Base-by-base conservation (phyloP, 2,797 vertebrate species). In the Podarcis lilfordi region DNA sequence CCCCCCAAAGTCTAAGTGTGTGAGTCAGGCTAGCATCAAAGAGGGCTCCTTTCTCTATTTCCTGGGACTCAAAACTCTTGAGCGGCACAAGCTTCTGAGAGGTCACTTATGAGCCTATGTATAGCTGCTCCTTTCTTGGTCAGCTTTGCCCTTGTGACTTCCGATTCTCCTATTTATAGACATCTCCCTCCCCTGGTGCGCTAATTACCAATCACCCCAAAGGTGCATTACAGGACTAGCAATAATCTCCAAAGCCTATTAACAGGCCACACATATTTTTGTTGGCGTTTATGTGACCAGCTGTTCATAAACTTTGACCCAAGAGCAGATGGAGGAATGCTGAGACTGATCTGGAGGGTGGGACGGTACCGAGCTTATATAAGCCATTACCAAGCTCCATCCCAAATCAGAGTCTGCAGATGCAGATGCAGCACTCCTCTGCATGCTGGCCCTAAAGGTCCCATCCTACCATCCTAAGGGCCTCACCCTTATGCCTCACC, bases 401-500 rank as follows among this genome's bases (percentile, higher is more conserved):
- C 32, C 71, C 71, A n/a, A 72, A 17, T 32, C 17, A 17, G 69
- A 32, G 8, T 15, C 69, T 71, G 69, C 11, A 71, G 69, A 32
- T 72, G 69, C n/a, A 71, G 29, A 32, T 72, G 69, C n/a, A 71
- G 29, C 13, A 29, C 5, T 13, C 5, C 2, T 72, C 15, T 72
- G 69, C 69, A 19, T n/a, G 32, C 10, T 32, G n/a, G 13, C n/a
- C n/a, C 32, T 72, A 72, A 4, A 32, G 15, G 32, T 35, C n/a
- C 32, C n/a, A n/a, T 72, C n/a, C 32, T 15, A 17, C 32, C n/a
- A n/a, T 72, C n/a, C 32, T 15, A 17, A 72, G 69, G 69, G 15
- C 69, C 1, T n/a, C n/a, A n/a, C n/a, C n/a, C n/a, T 1, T 5
- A 2, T 17, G 32, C 15, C 32, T 17, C n/a, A 17, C 15, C n/a